Evolutionary conservation across 2,113 vertebrate genomes (phyloP), one percentile per base, ranked within the genome.

Genomic region (Nerophis lumbriciformis): DNA sequence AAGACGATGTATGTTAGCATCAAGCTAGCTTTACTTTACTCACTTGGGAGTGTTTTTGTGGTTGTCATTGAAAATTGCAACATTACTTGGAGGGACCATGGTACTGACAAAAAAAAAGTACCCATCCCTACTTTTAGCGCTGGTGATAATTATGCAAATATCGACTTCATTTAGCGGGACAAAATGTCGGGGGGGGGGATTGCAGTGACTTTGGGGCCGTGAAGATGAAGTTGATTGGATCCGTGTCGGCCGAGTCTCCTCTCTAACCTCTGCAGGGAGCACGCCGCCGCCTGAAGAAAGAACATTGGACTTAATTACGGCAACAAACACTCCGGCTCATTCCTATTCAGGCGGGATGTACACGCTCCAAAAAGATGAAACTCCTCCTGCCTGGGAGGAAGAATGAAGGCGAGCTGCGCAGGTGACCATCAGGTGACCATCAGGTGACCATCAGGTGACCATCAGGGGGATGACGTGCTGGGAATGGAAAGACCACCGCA

Each of bases 251-350:
- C 38, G 11, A 57, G 66, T 77, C 62, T 54, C 72, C 66, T 68
- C 38, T 4, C 60, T 49, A 66, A 77, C 76, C n/a, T 60, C 60
- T 58, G 38, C 52, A 12, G 13, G 44, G 6, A 60, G 45, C 38
- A 53, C 4, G 54, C n/a, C 63, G 47, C 58, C 12, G 28, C 68
- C 52, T 42, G 53, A 6, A 0, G 6, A 15, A 58, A 65, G 69
- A 75, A 68, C 68, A 72, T 52, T 61, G 63, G 63, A 57, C 67
- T 62, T 60, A 65, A 76, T 76, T 63, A 57, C 14, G 53, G 8
- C 45, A n/a, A 60, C 68, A 66, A 59, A 68, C 39, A 68, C 61
- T 37, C 42, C 10, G 13, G 3, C 47, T 21, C 0, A 63, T 71
- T 71, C n/a, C 62, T 55, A 59, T 64, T 66, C 55, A 51, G 37